Evolutionary conservation across 2,797 vertebrate species (phyloP).

Genomic region (Morus bassanus): DNA sequence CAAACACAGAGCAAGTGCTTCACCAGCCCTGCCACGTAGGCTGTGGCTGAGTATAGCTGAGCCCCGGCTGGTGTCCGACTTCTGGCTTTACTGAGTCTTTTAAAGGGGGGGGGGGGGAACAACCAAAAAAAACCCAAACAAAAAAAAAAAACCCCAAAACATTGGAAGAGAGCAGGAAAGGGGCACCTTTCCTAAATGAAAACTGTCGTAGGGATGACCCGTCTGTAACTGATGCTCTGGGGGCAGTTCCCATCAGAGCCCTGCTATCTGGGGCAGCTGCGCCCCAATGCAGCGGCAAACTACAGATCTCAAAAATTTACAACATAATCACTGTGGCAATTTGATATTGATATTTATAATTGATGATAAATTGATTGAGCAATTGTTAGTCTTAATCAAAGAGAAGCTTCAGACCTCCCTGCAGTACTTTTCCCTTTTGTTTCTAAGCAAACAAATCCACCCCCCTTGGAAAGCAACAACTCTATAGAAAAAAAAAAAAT

Average conservation of each 20-base stretch:
- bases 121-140: too few species aligned
- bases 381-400: not conserved
- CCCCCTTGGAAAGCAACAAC: not conserved
- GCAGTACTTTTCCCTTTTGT: not conserved
- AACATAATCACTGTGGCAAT: rapidly evolving
- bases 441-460: not conserved
- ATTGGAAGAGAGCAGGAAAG: not conserved
- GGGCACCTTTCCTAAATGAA: not conserved
- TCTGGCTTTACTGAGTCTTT: not conserved
- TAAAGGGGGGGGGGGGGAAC: too few species aligned
- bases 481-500: not conserved
- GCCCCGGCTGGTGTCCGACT: not conserved
- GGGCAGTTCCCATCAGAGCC: not conserved
- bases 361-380: not conserved
- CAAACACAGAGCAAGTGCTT: not conserved
- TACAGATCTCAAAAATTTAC: not conserved
- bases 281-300: rapidly evolving
- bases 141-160: not conserved
- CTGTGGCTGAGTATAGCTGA: not conserved
- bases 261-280: not conserved
- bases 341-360: too few species aligned
- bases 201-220: not conserved
- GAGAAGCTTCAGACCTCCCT: not conserved
- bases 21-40: rapidly evolving
- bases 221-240: rapidly evolving